These are phyloP conservation scores for Metacarcinus magister DNA, from an alignment of 2,888 invertebrate genomes.

Conservation along the genomic window DNA sequence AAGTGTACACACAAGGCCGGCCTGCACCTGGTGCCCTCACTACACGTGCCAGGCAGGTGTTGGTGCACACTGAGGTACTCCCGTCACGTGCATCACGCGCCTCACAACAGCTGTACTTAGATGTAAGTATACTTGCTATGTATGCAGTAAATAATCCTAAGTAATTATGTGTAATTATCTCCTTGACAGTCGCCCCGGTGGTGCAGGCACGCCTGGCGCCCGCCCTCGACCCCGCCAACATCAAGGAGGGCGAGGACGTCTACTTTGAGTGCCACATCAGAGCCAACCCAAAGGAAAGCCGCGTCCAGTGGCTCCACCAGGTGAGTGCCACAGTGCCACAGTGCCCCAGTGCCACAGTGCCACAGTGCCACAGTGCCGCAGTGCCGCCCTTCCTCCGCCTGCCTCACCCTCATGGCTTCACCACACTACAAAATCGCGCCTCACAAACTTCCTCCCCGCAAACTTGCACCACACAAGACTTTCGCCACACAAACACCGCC, in stretches of 20 bases:
- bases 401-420: background rate
- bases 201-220: constrained; percentile 71
- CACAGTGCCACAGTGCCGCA: too few relatives aligned
- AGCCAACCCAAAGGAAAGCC: constrained; percentile 73
- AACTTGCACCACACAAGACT: too few relatives aligned
- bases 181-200: constrained; percentile 70
- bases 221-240: constrained; percentile 76
- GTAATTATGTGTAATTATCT: background rate
- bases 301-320: constrained; percentile 78
- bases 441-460: too few relatives aligned
- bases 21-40: too few relatives aligned
- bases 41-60: too few relatives aligned
- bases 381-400: background rate
- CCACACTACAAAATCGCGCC: background rate
- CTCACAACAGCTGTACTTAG: too few relatives aligned
- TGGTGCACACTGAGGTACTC: too few relatives aligned
- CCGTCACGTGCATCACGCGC: too few relatives aligned
- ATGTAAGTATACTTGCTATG: too few relatives aligned
- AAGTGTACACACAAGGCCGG: too few relatives aligned
- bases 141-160: background rate
- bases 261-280: constrained; percentile 79
- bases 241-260: constrained; percentile 80
- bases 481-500: too few relatives aligned
- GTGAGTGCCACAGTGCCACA: constrained; percentile 64
- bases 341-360: too few relatives aligned